Evolutionary conservation across 1,140 invertebrate genomes (phyloP), one percentile per base, ranked within the genome.

Genomic region (Pantala flavescens): DNA sequence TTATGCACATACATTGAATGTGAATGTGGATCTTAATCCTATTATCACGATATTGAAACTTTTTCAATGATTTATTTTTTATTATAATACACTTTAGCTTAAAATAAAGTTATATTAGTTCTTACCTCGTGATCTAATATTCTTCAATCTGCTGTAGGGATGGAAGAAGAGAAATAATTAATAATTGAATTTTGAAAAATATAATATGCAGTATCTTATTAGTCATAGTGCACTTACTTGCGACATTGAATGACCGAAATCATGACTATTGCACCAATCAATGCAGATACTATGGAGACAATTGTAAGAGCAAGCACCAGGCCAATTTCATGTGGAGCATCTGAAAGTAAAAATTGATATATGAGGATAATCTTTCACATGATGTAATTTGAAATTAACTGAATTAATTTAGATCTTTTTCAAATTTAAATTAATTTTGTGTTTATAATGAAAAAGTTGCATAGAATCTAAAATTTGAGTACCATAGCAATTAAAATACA

Each of bases 211-310:
- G n/a, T 23, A 36, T 21, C 9, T 11, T 7, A 36, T 23, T 14
- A n/a, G 1, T 43, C 14, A 42, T 23, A 1, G n/a, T 16, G 23
- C 78, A 82, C 82, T 78, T 77, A 86, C 85, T 83, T 85, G 77
- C 85, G 78, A 78, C 85, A 86, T 76, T 86, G 84, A 72, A 85
- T 81, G 72, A 86, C 80, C 74, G 84, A 84, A 77, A 86, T 83
- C 85, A 86, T 86, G 73, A 86, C 80, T 63, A 84, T 83, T 55
- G 85, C 85, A n/a, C 85, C 85, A 74, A 85, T 83, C 42, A 84
- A 82, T 43, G 85, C 85, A 72, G 85, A 86, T 75, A 86, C 80
- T 74, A 86, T 77, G 19, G 85, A 86, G 49, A 86, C 85, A 76
- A 86, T 84, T 73, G 85, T 82, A 73, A 86, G 78, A 73, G 85